Conservation (phyloP, 2,888 invertebrate species). For the Drosophila neotestacea region DNA sequence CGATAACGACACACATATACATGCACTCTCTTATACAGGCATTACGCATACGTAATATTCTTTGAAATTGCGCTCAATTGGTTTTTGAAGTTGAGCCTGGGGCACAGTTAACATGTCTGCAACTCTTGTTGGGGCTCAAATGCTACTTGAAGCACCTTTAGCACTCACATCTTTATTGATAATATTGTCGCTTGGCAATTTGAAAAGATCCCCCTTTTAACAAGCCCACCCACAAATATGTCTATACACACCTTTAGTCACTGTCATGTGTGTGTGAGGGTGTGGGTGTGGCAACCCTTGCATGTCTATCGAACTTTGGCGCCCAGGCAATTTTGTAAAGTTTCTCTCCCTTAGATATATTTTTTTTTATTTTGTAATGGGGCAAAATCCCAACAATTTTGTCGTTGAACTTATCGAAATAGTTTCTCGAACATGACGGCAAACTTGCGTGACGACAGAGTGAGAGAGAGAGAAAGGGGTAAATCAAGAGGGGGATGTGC, state of each 20-base stretch:
- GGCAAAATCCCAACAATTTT: constrained; percentile 61
- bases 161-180: constrained; percentile 58
- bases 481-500: not conserved
- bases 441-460: constrained; percentile 68
- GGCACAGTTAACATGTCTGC: constrained; percentile 51
- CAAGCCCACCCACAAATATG: constrained; percentile 20
- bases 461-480: not conserved
- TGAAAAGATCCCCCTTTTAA: constrained; percentile 24
- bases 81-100: constrained; percentile 70
- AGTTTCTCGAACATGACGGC: constrained; percentile 68
- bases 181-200: constrained; percentile 65
- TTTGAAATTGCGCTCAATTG: constrained; percentile 77
- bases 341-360: constrained; percentile 21
- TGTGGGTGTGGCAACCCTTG: constrained; percentile 39
- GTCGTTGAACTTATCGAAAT: constrained; percentile 77
- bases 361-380: constrained; percentile 48
- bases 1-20: constrained; percentile 39
- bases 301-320: constrained; percentile 60
- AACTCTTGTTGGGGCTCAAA: constrained; percentile 24
- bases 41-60: constrained; percentile 71
- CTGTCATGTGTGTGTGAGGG: constrained; percentile 7
- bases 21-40: constrained; percentile 15
- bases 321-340: constrained; percentile 68
- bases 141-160: constrained; percentile 55
- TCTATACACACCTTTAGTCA: constrained; percentile 11